Evolutionary conservation across 2,113 vertebrate genomes (phyloP), one percentile per base, ranked within the genome.

Genomic region (Tinamus guttatus): DNA sequence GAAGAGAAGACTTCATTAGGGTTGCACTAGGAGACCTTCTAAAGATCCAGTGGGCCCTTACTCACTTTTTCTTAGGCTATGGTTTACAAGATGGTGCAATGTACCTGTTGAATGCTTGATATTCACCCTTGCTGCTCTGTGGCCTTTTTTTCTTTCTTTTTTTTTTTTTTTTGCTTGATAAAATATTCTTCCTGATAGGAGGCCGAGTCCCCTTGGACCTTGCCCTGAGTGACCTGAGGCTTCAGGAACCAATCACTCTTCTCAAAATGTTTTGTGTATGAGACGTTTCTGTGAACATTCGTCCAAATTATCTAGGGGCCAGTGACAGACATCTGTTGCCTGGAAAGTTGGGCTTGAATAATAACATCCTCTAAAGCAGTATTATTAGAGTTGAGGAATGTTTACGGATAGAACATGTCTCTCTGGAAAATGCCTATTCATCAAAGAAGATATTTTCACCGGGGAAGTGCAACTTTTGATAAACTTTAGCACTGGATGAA

Each of bases 301-400:
- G 77, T 71, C 63, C 83, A 75, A 69, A 82, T 90, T 81, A 86
- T 81, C 77, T 43, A 56, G 81, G 75, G 80, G 80, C 51, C 43
- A 22, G 30, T 86, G 80, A 75, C 60, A 92, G 86, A 43, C 60
- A 81, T 81, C 69, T 93, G 85, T 77, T 89, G 92, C 73, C 86
- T 86, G 84, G 69, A 52, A 90, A 81, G 52, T 2, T 63, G n/a
- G 70, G 41, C 40, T 87, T 79, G 65, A 40, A 12, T 30, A 28
- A 81, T 17, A 81, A 84, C 93, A 91, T 92, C 94, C 91, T 85
- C 89, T 76, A 59, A 71, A 95, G 38, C 43, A 16, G 38, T 58
- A 8, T 7, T 14, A 52, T 68, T 18, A 51, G 81, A 24, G 58
- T 5, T 24, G 65, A 38, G 80, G 60, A 51, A 68, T 79, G 77